These are phyloP conservation scores for Cenopis cana DNA, from an alignment of 2,888 invertebrate genomes.

Conservation along the genomic window DNA sequence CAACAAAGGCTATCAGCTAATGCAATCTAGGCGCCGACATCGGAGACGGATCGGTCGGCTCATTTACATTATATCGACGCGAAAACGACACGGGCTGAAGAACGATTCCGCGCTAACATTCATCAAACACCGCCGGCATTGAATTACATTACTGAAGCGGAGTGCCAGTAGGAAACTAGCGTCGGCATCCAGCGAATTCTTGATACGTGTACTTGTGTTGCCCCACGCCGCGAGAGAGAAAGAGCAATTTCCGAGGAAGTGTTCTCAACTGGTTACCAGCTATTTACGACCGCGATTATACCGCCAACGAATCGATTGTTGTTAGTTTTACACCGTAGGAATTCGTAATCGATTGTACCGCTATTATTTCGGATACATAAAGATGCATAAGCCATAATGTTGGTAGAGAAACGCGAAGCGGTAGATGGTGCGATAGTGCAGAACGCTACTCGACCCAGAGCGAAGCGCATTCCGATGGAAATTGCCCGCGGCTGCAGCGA, in stretches of 20 bases:
- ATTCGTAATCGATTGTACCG: constrained; percentile 49
- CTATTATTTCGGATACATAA: constrained; percentile 47
- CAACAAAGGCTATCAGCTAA: constrained; percentile 58
- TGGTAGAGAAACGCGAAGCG: constrained; percentile 35
- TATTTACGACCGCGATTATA: constrained; percentile 56
- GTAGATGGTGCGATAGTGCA: constrained; percentile 61
- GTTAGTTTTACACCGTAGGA: constrained; percentile 42
- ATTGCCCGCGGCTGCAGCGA: constrained; percentile 68
- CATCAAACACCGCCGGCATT: constrained; percentile 58
- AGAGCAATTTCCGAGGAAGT: constrained; percentile 69
- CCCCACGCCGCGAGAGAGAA: constrained; percentile 50
- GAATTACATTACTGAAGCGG: constrained; percentile 60
- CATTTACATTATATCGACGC: constrained; percentile 66
- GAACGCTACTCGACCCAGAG: constrained; percentile 63
- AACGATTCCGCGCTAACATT: constrained; percentile 62
- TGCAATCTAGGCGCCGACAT: constrained; percentile 53
- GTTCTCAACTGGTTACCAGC: constrained; percentile 57
- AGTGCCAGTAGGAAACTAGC: constrained; percentile 35
- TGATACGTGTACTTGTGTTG: constrained; percentile 49
- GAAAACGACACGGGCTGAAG: constrained; percentile 57
- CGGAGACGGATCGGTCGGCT: constrained; percentile 54
- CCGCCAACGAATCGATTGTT: constrained; percentile 53
- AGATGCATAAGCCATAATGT: constrained; percentile 24
- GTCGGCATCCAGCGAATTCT: constrained; percentile 52
- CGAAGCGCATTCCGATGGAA: constrained; percentile 71